These are phyloP conservation scores for Cerastis leucographa DNA, from an alignment of 2,888 invertebrate genomes.

Conservation along the genomic window DNA sequence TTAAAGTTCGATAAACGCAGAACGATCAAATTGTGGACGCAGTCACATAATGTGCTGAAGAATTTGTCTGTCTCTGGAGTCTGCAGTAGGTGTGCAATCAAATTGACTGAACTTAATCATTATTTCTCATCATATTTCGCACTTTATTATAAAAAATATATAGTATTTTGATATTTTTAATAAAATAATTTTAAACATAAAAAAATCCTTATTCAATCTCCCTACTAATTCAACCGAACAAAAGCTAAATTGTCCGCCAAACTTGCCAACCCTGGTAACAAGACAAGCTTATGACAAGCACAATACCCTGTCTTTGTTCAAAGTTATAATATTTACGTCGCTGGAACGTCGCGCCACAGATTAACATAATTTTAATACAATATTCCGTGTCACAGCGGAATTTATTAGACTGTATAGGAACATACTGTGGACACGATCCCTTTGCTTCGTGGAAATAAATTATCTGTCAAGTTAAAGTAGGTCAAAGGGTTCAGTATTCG, in stretches of 20 bases:
- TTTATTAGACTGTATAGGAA: constrained; percentile 43
- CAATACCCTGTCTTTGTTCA: constrained; percentile 45
- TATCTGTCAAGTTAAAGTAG: constrained; percentile 11
- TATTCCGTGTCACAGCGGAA: constrained; percentile 42
- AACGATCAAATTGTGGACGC: neutral
- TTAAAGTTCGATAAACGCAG: neutral
- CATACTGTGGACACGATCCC: constrained; percentile 9
- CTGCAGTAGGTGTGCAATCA: neutral
- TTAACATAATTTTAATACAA: constrained; percentile 60
- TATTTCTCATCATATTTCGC: neutral
- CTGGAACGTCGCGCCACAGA: constrained; percentile 39
- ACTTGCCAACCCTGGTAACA: constrained; percentile 27
- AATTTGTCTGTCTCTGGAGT: neutral
- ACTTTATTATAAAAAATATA: neutral
- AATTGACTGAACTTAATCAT: neutral
- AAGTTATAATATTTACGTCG: constrained; percentile 58
- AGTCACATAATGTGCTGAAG: neutral
- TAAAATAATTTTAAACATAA: neutral
- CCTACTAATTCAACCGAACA: neutral
- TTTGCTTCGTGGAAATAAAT: constrained; percentile 23
- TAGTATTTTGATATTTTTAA: neutral
- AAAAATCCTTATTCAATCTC: neutral
- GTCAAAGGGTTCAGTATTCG: neutral
- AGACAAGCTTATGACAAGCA: constrained; percentile 43
- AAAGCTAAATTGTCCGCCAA: neutral